Evolutionary conservation across 2,113 vertebrate species (phyloP).

Genomic region (Casuarius casuarius): DNA sequence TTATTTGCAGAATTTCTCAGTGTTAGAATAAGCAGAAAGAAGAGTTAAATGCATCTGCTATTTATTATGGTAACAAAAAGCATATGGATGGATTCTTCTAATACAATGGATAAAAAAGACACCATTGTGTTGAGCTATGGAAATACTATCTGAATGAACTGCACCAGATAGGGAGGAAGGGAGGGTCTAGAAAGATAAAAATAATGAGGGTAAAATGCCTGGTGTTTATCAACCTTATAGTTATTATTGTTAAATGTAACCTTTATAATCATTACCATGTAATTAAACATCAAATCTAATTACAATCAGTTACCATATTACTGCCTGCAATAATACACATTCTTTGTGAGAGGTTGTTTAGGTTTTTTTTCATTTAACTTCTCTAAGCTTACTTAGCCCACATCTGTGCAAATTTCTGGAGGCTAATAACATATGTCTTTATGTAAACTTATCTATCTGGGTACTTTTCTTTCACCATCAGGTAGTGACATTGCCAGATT

Average conservation of each 20-base stretch:
- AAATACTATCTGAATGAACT: background rate
- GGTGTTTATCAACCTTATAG: background rate
- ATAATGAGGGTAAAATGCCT: background rate
- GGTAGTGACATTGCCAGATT: background rate
- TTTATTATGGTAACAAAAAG: background rate
- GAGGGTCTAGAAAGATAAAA: background rate
- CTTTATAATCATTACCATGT: conserved; percentile 25
- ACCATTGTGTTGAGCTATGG: background rate
- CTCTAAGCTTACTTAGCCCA: background rate
- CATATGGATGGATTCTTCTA: background rate
- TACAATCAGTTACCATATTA: conserved; percentile 15
- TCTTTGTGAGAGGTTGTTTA: background rate
- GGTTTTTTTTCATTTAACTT: conserved; percentile 9
- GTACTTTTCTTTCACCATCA: conserved; percentile 29
- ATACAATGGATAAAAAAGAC: background rate
- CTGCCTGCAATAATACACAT: conserved; percentile 1
- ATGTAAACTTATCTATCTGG: background rate
- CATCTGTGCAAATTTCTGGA: background rate
- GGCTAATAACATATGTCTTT: background rate
- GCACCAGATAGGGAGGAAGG: background rate
- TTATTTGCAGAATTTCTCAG: background rate
- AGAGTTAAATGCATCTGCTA: background rate
- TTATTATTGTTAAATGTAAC: conserved; percentile 42
- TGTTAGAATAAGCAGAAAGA: background rate
- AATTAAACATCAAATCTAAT: conserved; percentile 53